Evolutionary conservation across 2,113 vertebrate genomes (phyloP).

Genomic region (Microtus ochrogaster): DNA sequence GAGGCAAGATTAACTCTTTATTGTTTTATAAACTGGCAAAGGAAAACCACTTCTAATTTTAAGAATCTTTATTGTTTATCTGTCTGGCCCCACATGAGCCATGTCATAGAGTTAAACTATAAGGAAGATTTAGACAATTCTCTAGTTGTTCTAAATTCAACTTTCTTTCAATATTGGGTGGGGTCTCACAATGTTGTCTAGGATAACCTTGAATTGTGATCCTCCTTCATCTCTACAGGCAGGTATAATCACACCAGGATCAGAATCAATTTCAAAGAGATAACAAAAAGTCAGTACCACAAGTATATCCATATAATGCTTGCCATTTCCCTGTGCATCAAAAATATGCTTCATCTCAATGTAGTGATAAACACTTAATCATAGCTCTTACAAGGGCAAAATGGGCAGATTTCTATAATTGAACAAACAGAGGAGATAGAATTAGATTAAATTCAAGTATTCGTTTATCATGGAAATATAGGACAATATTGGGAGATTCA

Average conservation of each 20-base stretch:
- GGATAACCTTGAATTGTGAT: neutral
- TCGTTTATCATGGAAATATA: neutral
- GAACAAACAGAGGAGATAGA: neutral
- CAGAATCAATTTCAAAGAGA: neutral
- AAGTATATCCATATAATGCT: neutral
- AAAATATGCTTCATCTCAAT: neutral
- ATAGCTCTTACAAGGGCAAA: neutral
- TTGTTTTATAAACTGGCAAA: neutral
- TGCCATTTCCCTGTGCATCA: neutral
- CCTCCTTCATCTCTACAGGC: neutral
- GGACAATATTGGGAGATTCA: neutral
- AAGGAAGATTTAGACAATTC: neutral
- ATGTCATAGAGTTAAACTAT: neutral
- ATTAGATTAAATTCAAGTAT: neutral
- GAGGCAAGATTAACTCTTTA: neutral
- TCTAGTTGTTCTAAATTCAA: neutral
- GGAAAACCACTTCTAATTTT: neutral
- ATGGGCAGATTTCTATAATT: neutral
- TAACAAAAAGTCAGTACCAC: neutral
- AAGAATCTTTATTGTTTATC: neutral
- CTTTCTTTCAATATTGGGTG: neutral
- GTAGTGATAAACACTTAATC: neutral
- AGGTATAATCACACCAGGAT: neutral
- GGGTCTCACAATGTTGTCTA: neutral
- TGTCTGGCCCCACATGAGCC: neutral